Conservation (phyloP, 2,888 invertebrate genomes). For the Amorpha juglandis region DNA sequence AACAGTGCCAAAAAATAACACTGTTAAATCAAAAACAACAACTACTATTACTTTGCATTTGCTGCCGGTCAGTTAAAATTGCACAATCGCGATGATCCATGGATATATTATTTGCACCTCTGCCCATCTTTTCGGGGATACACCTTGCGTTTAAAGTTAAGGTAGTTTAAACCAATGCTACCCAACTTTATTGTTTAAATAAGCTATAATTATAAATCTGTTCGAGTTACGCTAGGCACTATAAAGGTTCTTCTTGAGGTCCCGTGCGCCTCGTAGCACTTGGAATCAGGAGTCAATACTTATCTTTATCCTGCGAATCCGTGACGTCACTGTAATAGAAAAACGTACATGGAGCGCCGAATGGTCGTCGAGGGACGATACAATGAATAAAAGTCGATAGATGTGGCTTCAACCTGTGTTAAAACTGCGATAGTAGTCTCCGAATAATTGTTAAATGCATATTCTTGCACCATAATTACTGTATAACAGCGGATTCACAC, state of each 20-base stretch:
- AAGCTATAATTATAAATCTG: slow-evolving; percentile 3
- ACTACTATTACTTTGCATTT: too few relatives aligned
- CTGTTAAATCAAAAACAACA: too few relatives aligned
- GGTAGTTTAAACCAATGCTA: neutral
- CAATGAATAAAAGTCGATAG: neutral
- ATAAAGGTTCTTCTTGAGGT: slow-evolving; percentile 30
- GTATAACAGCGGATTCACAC: too few relatives aligned
- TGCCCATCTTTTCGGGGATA: too few relatives aligned
- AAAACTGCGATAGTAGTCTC: neutral
- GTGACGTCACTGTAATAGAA: slow-evolving; percentile 73
- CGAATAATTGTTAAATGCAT: too few relatives aligned
- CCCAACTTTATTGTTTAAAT: neutral
- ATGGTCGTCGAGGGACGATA: slow-evolving; percentile 59
- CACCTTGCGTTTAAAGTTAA: neutral
- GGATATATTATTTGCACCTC: too few relatives aligned
- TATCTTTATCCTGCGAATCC: slow-evolving; percentile 65
- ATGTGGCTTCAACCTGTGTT: neutral
- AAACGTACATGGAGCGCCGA: slow-evolving; percentile 59
- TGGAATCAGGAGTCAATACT: slow-evolving; percentile 69
- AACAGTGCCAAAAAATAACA: too few relatives aligned
- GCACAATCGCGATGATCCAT: too few relatives aligned
- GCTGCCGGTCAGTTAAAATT: too few relatives aligned
- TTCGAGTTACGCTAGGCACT: slow-evolving; percentile 10
- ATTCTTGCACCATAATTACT: too few relatives aligned
- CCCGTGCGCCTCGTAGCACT: slow-evolving; percentile 58